Conservation (phyloP, 2,113 vertebrate species). For the Cheilinus undulatus region DNA sequence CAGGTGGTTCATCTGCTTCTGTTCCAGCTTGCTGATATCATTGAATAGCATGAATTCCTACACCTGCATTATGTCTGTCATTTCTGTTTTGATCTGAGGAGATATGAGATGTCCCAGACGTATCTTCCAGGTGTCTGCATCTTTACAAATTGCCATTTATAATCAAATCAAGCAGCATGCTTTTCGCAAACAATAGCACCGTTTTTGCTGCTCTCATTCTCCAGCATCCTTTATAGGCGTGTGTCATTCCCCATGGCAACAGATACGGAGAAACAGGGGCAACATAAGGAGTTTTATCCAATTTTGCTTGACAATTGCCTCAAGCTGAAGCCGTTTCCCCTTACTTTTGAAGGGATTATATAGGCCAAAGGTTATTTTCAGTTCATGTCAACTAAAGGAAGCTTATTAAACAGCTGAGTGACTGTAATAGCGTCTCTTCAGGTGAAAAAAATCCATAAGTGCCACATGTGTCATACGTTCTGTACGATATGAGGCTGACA, state of each 20-base stretch:
- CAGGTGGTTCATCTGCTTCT: no score
- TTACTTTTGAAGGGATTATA: neutral
- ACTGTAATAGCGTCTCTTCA: neutral
- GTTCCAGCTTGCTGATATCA: no score
- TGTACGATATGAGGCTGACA: neutral
- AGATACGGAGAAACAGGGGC: conserved; percentile 21
- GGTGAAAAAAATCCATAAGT: neutral
- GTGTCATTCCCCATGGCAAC: conserved; percentile 35
- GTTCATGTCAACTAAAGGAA: conserved; percentile 5
- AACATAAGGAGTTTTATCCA: conserved; percentile 20
- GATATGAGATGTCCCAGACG: neutral
- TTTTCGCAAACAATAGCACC: conserved; percentile 21
- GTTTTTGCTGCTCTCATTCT: conserved; percentile 5
- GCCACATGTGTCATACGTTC: neutral
- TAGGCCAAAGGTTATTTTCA: conserved; percentile 20
- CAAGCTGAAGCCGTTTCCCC: conserved; percentile 18
- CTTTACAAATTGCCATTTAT: neutral
- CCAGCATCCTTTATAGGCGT: conserved; percentile 1
- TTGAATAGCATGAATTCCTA: no score
- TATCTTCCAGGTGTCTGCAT: conserved; percentile 24
- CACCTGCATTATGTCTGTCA: neutral
- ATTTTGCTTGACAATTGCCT: neutral
- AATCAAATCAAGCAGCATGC: conserved; percentile 11
- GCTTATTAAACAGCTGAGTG: conserved; percentile 28
- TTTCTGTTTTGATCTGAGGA: neutral